Evolutionary conservation across 2,888 invertebrate genomes (phyloP).

Genomic region (Nymphalis c-album): DNA sequence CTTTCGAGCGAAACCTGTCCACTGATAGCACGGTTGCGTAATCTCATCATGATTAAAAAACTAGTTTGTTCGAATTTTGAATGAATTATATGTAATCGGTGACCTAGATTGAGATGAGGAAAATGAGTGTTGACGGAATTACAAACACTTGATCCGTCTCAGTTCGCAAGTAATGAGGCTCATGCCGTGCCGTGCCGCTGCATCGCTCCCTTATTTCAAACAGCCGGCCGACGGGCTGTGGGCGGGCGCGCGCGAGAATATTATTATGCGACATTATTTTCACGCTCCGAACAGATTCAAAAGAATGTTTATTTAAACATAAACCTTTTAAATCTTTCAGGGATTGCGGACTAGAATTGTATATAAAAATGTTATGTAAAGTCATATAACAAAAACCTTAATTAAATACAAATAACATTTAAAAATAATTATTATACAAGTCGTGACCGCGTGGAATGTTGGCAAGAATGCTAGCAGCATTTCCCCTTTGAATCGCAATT

Average conservation of each 20-base stretch:
- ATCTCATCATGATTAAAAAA: slow-evolving; percentile 45
- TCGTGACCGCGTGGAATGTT: too few relatives aligned
- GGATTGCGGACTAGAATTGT: not conserved
- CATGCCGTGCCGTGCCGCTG: slow-evolving; percentile 26
- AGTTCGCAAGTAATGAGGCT: slow-evolving; percentile 15
- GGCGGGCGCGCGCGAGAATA: slow-evolving; percentile 15
- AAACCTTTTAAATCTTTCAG: not conserved
- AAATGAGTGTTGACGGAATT: slow-evolving; percentile 25
- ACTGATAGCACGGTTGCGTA: slow-evolving; percentile 41
- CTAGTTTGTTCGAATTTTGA: slow-evolving; percentile 50
- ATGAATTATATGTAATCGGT: slow-evolving; percentile 38
- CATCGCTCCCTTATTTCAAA: slow-evolving; percentile 26
- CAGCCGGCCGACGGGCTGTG: slow-evolving; percentile 6
- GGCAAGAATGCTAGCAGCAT: too few relatives aligned
- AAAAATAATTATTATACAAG: too few relatives aligned
- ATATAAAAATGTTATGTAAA: not conserved
- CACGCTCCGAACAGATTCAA: slow-evolving; percentile 9
- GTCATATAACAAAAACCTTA: too few relatives aligned
- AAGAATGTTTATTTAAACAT: slow-evolving; percentile 19
- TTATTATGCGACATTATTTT: slow-evolving; percentile 22
- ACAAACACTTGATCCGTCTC: slow-evolving; percentile 10
- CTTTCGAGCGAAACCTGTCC: slow-evolving; percentile 47
- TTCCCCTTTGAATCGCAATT: too few relatives aligned
- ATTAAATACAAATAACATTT: too few relatives aligned
- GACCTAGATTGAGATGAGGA: slow-evolving; percentile 33